Evolutionary conservation across 2,888 invertebrate species (phyloP), one percentile per base, ranked within the genome.

Genomic region (Cephalotes varians): DNA sequence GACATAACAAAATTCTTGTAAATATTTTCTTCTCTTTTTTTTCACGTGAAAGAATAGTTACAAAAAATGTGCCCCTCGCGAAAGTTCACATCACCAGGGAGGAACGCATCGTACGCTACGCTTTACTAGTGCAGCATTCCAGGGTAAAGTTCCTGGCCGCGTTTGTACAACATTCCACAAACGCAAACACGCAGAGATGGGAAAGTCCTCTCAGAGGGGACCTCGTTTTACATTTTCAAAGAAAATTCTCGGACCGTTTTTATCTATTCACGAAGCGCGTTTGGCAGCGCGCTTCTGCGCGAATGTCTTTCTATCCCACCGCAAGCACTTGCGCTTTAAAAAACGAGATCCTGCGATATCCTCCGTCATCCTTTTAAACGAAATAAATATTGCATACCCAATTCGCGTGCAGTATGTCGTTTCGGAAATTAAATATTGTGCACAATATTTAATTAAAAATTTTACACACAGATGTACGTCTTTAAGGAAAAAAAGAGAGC

Each of bases 201-300:
- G 37, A n/a, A 28, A 12, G 21, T 44, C 67, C 51, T 15, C n/a
- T 40, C 34, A 18, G 28, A 65, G 15, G 12, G 21, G 15, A 37
- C 1, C 37, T 28, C 7, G 18, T 67, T 76, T 76, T 76, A 67
- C n/a, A 6, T 49, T 76, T 31, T 67, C 51, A 76, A 34, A 76
- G 67, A 67, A 76, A 76, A 76, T 67, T 54, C 76, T 51, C 67
- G 9, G 25, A 18, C 15, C 25, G 9, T 67, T 76, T 54, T 76
- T 76, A 67, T 21, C 6, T 31, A 67, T 76, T 67, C 67, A 76
- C 28, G 15, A 76, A n/a, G 51, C 67, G 15, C 6, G 37, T 76
- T 76, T 28, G 37, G 49, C 10, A 40, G 25, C 18, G 12, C 21
- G 25, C 28, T 15, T 21, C 10, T 21, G n/a, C 73, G 28, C 73